Conservation (phyloP, 2,888 invertebrate genomes). For the Spilarctia lutea region DNA sequence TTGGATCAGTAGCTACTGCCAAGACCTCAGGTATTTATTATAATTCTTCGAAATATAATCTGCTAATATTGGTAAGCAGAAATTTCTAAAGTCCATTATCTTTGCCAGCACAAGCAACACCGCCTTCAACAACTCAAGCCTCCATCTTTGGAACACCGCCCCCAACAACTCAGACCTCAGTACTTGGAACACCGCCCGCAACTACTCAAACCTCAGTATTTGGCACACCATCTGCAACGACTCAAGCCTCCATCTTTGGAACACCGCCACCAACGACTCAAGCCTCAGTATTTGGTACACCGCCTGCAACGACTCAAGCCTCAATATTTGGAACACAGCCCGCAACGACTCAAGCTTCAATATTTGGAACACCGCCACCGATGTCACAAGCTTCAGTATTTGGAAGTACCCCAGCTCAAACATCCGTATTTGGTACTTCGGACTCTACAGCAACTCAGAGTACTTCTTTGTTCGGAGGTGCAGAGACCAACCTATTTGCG, state of each 20-base stretch:
- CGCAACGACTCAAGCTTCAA: conserved; percentile 2
- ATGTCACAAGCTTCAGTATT: conserved; percentile 34
- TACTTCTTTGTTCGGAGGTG: conserved; percentile 71
- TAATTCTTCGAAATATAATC: background rate
- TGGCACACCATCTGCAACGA: conserved; percentile 47
- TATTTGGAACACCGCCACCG: background rate
- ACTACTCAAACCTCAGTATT: conserved; percentile 60
- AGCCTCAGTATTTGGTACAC: conserved; percentile 53
- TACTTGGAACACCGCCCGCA: conserved; percentile 34
- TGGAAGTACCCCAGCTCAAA: conserved; percentile 44
- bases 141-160: conserved; percentile 57
- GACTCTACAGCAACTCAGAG: conserved; percentile 65
- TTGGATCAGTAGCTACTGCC: conserved; percentile 42
- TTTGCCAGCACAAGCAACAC: conserved; percentile 17
- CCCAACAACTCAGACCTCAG: conserved; percentile 27
- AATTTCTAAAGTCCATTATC: background rate
- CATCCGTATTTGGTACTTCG: conserved; percentile 61
- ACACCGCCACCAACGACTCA: conserved; percentile 44
- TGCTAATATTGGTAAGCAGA: background rate
- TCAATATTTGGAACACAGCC: conserved; percentile 9
- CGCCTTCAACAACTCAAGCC: conserved; percentile 50
- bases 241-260: conserved; percentile 53
- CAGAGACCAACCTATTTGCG: conserved; percentile 74
- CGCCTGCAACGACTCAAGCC: background rate
- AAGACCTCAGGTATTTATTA: conserved; percentile 19